phyloP scores from a whole-genome alignment of 2,113 vertebrate species.

The Terrapene triunguis region DNA sequence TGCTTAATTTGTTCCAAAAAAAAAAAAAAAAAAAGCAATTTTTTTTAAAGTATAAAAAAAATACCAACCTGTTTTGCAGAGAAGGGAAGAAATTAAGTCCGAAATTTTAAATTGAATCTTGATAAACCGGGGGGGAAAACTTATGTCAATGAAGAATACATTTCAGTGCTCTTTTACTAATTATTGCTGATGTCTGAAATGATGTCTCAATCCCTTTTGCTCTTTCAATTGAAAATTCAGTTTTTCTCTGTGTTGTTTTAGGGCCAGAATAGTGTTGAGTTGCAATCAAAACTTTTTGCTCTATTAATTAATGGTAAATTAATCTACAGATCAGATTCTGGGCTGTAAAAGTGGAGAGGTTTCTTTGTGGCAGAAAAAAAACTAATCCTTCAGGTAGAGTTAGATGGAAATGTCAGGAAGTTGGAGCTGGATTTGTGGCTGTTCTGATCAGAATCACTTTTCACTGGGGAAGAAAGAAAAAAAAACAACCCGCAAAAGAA shows the following conservation, averaged over 20 bases:
- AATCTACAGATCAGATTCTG: slow-evolving; percentile 83
- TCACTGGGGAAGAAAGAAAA: slow-evolving; percentile 69
- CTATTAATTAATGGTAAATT: slow-evolving; percentile 79
- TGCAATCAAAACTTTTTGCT: slow-evolving; percentile 72
- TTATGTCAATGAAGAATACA: slow-evolving; percentile 75
- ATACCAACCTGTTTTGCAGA: slow-evolving; percentile 81
- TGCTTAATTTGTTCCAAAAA: neutral
- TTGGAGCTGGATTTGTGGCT: slow-evolving; percentile 75
- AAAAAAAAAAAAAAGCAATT: neutral
- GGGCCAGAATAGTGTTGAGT: slow-evolving; percentile 72
- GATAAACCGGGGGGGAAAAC: slow-evolving; percentile 57
- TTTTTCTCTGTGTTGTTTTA: slow-evolving; percentile 47
- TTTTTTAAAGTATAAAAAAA: neutral
- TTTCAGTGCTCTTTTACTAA: slow-evolving; percentile 69
- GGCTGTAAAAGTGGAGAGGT: slow-evolving; percentile 74
- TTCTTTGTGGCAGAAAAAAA: slow-evolving; percentile 79
- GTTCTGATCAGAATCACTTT: slow-evolving; percentile 79
- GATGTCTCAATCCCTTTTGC: slow-evolving; percentile 64
- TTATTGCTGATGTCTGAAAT: slow-evolving; percentile 65
- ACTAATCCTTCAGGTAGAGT: slow-evolving; percentile 84
- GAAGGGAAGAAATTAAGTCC: slow-evolving; percentile 49
- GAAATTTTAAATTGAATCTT: slow-evolving; percentile 64
- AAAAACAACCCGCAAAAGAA: slow-evolving; percentile 70
- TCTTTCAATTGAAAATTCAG: slow-evolving; percentile 71
- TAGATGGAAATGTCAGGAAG: slow-evolving; percentile 85